Evolutionary conservation across 2,113 vertebrate species (phyloP).

Genomic region (Hippocampus mohnikei): DNA sequence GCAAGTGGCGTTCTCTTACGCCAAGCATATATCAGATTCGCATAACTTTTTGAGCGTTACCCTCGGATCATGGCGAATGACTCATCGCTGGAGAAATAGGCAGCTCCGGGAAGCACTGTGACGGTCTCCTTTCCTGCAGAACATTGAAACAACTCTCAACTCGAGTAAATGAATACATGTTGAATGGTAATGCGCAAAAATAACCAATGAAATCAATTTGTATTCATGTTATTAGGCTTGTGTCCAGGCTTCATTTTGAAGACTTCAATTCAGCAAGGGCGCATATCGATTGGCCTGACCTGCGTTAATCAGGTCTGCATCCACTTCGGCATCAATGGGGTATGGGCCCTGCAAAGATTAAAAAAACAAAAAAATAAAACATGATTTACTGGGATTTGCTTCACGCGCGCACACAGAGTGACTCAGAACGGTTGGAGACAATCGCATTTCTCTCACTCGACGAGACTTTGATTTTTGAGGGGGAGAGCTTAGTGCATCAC

Average conservation of each 20-base stretch:
- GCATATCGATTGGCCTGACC: conserved; percentile 69
- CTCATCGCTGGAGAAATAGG: conserved; percentile 96
- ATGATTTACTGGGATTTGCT: conserved; percentile 11
- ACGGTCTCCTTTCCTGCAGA: conserved; percentile 95
- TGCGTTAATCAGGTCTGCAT: conserved; percentile 96
- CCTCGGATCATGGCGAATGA: conserved; percentile 99
- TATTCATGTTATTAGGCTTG: background rate
- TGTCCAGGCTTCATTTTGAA: background rate
- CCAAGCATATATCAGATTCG: conserved; percentile 14
- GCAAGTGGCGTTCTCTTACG: conserved; percentile 1
- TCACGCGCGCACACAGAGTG: conserved; percentile 6
- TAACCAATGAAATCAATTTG: background rate
- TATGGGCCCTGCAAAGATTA: conserved; percentile 83
- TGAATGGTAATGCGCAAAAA: background rate
- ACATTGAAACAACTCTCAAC: conserved; percentile 8
- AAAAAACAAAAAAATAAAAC: background rate
- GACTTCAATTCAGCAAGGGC: background rate
- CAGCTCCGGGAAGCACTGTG: conserved; percentile 90
- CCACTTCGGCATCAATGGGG: conserved; percentile 83
- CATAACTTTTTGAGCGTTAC: conserved; percentile 67
- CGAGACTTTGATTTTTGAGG: conserved; percentile 59
- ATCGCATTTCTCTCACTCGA: conserved; percentile 55
- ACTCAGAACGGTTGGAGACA: conserved; percentile 33
- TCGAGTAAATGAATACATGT: background rate
- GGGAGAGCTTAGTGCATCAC: conserved; percentile 40